Evolutionary conservation across 2,888 invertebrate species (phyloP).

Genomic region (Drosophila nr. perissopoda): DNA sequence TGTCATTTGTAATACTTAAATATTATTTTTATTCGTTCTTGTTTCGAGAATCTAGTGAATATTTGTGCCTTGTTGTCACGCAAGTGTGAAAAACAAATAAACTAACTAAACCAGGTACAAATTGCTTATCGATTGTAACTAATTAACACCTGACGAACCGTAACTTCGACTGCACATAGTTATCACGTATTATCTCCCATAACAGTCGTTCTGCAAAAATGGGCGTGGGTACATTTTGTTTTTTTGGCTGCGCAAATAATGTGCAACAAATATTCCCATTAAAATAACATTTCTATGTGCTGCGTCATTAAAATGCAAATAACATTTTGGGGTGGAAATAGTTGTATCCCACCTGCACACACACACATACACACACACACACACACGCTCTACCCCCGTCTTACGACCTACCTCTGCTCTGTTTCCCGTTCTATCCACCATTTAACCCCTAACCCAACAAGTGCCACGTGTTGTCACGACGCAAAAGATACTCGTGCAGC

Average conservation of each 20-base stretch:
- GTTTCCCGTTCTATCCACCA: neutral
- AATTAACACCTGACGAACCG: constrained; percentile 5
- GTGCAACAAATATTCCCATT: neutral
- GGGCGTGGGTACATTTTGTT: neutral
- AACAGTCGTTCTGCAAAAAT: neutral
- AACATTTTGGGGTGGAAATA: constrained; percentile 16
- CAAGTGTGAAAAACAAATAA: neutral
- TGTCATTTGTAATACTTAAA: neutral
- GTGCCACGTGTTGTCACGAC: constrained; percentile 37
- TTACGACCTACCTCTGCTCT: neutral
- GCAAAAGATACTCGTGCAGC: constrained; percentile 7
- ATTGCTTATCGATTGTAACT: constrained; percentile 10
- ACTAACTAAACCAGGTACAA: neutral
- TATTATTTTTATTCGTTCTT: neutral
- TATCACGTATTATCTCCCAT: neutral
- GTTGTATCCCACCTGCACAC: neutral
- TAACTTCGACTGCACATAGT: neutral
- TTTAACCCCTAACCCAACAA: neutral
- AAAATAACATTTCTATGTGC: constrained; percentile 27
- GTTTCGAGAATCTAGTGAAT: neutral
- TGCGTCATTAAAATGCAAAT: constrained; percentile 68
- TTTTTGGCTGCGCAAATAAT: constrained; percentile 3
- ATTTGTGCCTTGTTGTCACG: constrained; percentile 4
- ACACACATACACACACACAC: neutral
- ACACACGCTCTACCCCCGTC: neutral